A percentile compares a stretch with the other conserved stretches of the same genome.
Evolutionary conservation across 2,113 vertebrate genomes (phyloP).

Genomic region (Muntiacus muntjak): DNA sequence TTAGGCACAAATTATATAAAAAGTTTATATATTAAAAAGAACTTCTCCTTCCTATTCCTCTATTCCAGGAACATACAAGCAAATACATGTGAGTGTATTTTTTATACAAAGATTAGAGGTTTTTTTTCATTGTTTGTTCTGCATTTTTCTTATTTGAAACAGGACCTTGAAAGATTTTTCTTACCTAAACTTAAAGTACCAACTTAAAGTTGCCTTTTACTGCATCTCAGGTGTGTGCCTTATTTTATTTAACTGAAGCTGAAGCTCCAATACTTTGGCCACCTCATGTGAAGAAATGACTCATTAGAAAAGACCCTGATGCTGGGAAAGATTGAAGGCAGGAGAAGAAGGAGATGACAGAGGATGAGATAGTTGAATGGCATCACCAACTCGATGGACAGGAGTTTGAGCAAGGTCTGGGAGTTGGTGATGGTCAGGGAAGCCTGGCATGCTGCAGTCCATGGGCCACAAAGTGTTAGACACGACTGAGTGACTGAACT

Average conservation of each 20-base stretch:
- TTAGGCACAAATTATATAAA: background rate
- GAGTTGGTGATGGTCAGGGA: background rate
- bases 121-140: background rate
- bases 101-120: background rate
- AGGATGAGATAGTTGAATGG: background rate
- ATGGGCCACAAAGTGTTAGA: background rate
- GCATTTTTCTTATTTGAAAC: background rate
- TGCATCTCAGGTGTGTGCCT: rapidly evolving
- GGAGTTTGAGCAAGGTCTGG: background rate
- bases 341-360: background rate
- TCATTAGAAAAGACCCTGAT: background rate
- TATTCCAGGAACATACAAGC: background rate
- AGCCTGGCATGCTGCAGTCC: background rate
- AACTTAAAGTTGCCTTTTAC: background rate
- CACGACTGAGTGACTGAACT: background rate
- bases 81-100: background rate
- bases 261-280: background rate
- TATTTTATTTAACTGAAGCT: background rate
- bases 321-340: background rate
- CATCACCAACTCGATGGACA: background rate
- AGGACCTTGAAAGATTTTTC: background rate
- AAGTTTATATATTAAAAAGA: background rate
- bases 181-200: background rate
- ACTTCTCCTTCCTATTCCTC: background rate
- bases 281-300: background rate